Percentiles rank a stretch among this genome's conserved stretches.
phyloP scores from a whole-genome alignment of 2,797 vertebrate genomes.

The Diplodus sargus region DNA sequence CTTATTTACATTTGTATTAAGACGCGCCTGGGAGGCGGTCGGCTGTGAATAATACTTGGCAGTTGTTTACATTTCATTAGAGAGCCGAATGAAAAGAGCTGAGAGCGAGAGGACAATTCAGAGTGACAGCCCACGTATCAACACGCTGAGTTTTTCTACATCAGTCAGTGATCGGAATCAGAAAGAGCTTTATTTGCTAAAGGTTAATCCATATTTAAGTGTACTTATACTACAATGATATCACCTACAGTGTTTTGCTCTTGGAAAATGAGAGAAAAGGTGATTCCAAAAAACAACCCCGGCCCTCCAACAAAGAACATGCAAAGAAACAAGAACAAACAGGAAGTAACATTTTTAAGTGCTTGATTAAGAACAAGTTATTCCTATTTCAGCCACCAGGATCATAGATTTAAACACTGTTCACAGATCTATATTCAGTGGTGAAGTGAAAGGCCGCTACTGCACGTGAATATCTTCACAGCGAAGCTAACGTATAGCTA shows the following conservation, averaged over 20 bases:
- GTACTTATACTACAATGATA: too few relatives aligned
- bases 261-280: too few relatives aligned
- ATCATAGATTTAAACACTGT: background rate
- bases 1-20: background rate
- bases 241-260: too few relatives aligned
- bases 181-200: too few relatives aligned
- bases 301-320: too few relatives aligned
- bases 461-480: conserved; percentile 28
- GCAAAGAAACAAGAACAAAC: too few relatives aligned
- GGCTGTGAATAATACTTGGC: background rate
- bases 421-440: background rate
- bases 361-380: too few relatives aligned
- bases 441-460: background rate
- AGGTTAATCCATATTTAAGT: too few relatives aligned
- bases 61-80: background rate
- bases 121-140: background rate
- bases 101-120: background rate
- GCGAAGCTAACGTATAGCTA: background rate
- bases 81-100: background rate
- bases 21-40: conserved; percentile 1
- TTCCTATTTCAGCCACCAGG: background rate
- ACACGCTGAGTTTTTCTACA: too few relatives aligned
- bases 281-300: too few relatives aligned
- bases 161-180: background rate
- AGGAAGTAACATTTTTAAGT: too few relatives aligned